Base-by-base conservation (phyloP, 2,113 vertebrate species). In the Seriola rivoliana region DNA sequence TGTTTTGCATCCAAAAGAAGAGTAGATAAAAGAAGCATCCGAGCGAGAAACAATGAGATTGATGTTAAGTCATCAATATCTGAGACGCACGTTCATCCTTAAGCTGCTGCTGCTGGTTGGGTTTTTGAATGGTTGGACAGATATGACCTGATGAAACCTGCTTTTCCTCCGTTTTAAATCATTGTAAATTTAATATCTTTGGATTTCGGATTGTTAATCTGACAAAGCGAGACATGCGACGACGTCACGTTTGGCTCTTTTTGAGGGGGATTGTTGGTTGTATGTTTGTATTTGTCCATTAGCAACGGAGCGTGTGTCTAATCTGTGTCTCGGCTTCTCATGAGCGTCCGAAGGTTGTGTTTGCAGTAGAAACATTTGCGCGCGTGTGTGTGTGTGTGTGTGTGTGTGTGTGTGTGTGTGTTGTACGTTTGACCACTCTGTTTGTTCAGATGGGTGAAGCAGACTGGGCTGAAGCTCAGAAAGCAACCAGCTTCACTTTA, bases 281-380 rank as follows among this genome's bases (percentile, higher is more conserved):
- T 16, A 3, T 55, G 80, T 70, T 7, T 48, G 32, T 80, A 0
- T 71, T 23, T 75, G 48, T 73, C 67, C 71, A 52, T 76, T 67
- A 64, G 66, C 62, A 52, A 6, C 29, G 3, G 52, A 68, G 29
- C 17, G 0, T 42, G 44, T 55, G 54, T 77, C 21, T 71, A 0
- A 71, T 54, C 11, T 42, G 40, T 72, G 38, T 85, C 54, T 60
- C 34, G 17, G 25, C 52, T 62, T 38, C 16, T 29, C 11, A 21
- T n/a, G 13, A 64, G 10, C 1, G 77, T 78, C 68, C 71, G 10
- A 93, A 90, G 90, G 81, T 87, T 80, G 77, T 91, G 85, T 91
- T 90, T 91, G 90, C 78, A 50, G 77, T 70, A 21, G 71, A 78
- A 48, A 58, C 70, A 74, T 70, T 11, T 42, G 70, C 54, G 65